Conservation (phyloP, 2,888 invertebrate genomes). For the Platypus cylindrus region DNA sequence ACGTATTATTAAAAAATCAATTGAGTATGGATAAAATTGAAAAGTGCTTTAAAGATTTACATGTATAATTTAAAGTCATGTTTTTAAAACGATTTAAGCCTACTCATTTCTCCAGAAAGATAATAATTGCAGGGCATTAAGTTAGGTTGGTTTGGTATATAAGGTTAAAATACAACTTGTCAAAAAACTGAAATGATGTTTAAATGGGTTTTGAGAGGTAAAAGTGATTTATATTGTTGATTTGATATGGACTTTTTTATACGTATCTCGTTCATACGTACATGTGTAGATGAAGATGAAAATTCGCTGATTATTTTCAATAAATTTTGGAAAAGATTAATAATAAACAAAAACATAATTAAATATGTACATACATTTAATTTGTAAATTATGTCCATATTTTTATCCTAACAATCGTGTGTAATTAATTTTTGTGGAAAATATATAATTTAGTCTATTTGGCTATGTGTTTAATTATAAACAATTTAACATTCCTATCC, state of each 20-base stretch:
- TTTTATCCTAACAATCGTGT: no score
- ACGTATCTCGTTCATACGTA: no score
- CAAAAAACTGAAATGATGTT: constrained; percentile 13
- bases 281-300: no score
- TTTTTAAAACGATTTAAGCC: constrained; percentile 10
- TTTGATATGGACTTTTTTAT: no score
- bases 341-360: no score
- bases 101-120: constrained; percentile 11
- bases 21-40: constrained; percentile 5
- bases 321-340: no score
- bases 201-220: constrained; percentile 7
- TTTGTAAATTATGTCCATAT: no score
- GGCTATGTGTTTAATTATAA: constrained; percentile 4
- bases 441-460: no score
- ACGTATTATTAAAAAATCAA: constrained; percentile 5
- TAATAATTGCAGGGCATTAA: constrained; percentile 14
- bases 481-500: constrained; percentile 1
- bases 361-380: no score
- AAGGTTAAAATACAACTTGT: constrained; percentile 11
- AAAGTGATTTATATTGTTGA: constrained; percentile 4
- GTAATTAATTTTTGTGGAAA: no score
- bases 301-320: no score
- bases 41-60: constrained; percentile 9
- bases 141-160: no score
- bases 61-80: constrained; percentile 11